Evolutionary conservation across 2,888 invertebrate species (phyloP), one percentile per base, ranked within the genome.

Genomic region (Drosophila subquinaria): DNA sequence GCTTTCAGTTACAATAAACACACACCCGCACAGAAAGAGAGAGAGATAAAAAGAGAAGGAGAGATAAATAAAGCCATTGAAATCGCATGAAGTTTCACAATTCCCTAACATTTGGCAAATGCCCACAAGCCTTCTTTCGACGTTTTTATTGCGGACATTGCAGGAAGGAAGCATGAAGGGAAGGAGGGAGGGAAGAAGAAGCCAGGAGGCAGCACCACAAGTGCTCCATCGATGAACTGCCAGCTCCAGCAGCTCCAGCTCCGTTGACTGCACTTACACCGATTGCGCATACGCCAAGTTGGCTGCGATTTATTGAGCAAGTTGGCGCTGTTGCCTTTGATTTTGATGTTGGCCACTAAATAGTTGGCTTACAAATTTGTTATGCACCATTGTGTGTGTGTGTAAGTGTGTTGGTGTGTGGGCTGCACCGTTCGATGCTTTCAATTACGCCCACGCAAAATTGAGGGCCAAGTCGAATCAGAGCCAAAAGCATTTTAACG

Each of bases 281-380:
- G 72, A 83, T 83, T 88, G 83, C 83, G 83, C 84, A 88, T 84
- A 86, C 87, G 86, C 77, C 86, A 64, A 75, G 51, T 82, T 67
- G 69, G 47, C 69, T 53, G 43, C 42, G 77, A 80, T 79, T 80
- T 80, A 76, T 78, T 68, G 64, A 42, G 47, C 45, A 52, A 30
- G 27, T 20, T n/a, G 35, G 23, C 35, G 51, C 23, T 11, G 47
- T 9, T 51, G 50, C 64, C 82, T 69, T 69, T 63, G 75, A 65
- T 79, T 79, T 76, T 82, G 89, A 88, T 84, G 86, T 48, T 77
- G 74, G 72, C 69, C 81, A 83, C 87, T 88, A 84, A 84, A 88
- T 84, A 88, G 89, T 88, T 78, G 88, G 79, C 87, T 73, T 64
- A 79, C 84, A 83, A 86, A 85, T 84, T 85, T 89, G 87, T 64